phyloP scores from a whole-genome alignment of 2,113 vertebrate species.

The Corapipo altera region DNA sequence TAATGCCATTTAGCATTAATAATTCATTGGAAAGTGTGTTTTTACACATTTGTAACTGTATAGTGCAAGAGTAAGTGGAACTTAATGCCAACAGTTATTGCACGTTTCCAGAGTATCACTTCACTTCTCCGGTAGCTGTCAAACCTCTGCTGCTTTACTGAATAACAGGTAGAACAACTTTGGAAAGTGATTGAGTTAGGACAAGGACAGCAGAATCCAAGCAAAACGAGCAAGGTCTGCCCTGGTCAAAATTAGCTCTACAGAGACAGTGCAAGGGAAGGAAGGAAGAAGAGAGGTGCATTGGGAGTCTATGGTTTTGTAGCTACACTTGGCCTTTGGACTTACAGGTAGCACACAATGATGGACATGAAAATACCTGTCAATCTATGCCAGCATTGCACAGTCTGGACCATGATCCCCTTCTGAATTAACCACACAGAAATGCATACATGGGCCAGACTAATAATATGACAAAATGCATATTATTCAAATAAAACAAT shows the following conservation, averaged over 20 bases:
- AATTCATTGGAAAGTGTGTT: not conserved
- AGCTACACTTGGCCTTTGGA: not conserved
- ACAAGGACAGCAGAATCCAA: not conserved
- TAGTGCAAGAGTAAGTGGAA: not conserved
- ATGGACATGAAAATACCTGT: fast-evolving
- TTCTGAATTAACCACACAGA: not conserved
- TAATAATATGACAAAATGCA: not conserved
- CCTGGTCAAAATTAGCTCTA: not conserved
- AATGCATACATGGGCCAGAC: not conserved
- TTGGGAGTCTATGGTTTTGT: not conserved
- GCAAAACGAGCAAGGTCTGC: not conserved
- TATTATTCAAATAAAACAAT: not conserved
- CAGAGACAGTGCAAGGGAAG: not conserved
- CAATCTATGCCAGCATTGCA: not conserved
- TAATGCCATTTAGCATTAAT: conserved; percentile 17
- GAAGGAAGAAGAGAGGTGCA: not conserved
- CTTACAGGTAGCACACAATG: not conserved
- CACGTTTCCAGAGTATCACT: not conserved
- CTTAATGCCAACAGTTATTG: not conserved
- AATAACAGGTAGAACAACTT: not conserved
- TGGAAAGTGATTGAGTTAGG: not conserved
- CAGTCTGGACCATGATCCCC: not conserved
- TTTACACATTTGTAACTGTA: not conserved
- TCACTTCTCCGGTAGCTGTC: not conserved
- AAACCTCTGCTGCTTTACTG: not conserved